A percentile compares a stretch with the other conserved stretches of the same genome.
phyloP scores from a whole-genome alignment of 2,113 vertebrate species.

The Limnothrissa miodon region DNA sequence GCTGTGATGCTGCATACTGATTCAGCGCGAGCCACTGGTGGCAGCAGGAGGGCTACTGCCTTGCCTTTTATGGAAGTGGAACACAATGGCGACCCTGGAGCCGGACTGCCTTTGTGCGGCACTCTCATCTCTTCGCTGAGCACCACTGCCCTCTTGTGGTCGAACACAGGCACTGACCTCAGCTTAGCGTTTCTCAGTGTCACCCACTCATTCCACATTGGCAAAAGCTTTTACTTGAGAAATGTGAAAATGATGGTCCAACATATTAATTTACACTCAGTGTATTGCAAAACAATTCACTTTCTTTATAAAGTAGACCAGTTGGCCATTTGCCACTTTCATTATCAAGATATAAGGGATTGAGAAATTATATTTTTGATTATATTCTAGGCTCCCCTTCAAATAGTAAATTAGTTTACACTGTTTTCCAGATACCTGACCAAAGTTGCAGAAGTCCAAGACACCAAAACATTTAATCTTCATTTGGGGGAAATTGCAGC shows the following conservation, averaged over 20 bases:
- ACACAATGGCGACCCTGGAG: background rate
- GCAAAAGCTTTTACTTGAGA: background rate
- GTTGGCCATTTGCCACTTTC: background rate
- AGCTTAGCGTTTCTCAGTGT: background rate
- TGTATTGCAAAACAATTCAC: background rate
- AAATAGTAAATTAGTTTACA: background rate
- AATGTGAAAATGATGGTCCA: background rate
- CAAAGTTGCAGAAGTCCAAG: background rate
- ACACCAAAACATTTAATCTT: background rate
- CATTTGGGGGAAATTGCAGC: background rate
- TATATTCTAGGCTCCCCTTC: background rate
- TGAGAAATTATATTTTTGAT: background rate
- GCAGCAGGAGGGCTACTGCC: background rate
- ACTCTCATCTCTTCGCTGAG: background rate
- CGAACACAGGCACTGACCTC: background rate
- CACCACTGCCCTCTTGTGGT: background rate
- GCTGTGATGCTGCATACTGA: constrained; percentile 12
- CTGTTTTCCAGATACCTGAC: background rate
- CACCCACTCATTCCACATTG: background rate
- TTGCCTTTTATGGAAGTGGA: constrained; percentile 4
- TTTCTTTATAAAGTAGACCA: background rate
- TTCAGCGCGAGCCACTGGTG: background rate
- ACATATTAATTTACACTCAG: background rate
- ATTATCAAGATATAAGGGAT: background rate
- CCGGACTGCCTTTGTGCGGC: background rate